Base-by-base conservation (phyloP, 2,888 invertebrate species). In the Galeruca laticollis region DNA sequence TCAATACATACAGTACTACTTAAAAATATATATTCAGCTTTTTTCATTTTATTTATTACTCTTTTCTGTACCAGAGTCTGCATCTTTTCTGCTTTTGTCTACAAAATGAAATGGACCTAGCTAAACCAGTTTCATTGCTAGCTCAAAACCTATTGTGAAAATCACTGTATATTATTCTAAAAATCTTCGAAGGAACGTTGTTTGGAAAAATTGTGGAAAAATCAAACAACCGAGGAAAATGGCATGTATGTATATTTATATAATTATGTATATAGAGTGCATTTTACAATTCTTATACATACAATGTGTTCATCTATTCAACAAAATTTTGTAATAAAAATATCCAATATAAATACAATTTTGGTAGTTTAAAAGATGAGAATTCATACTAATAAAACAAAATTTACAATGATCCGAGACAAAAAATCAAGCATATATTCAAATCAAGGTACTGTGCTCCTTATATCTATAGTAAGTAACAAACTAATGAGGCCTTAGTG, bases 231-330 rank as follows among this genome's bases (percentile, higher is more conserved):
- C 69, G 65, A 72, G 72, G 68, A 82, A 82, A 83, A 83, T 82
- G 82, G 82, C 82, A 81, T 81, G 80, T 82, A 82, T 83, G 81
- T 82, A 81, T 81, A 82, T 82, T 82, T 82, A 82, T 82, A 82
- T 82, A 82, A 82, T 82, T 80, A 80, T 80, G 78, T 80, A 80
- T 80, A 79, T 78, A 83, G 82, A 83, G 84, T 84, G 84, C 84
- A 84, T 84, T 84, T 82, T 84, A 84, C 84, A 84, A 71, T 82
- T 84, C 82, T 81, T 83, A 82, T 84, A 84, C 84, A 84, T 84
- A 83, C 83, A 84, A 81, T 82, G 83, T 84, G 82, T 81, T 82
- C 80, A 78, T 81, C 78, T 75, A 79, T 78, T 79, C 79, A 80
- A 77, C 78, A 78, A 81, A 80, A 80, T 78, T 73, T 75, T 68